Evolutionary conservation across 2,888 invertebrate species (phyloP), one percentile per base, ranked within the genome.

Genomic region (Neoascia interrupta): DNA sequence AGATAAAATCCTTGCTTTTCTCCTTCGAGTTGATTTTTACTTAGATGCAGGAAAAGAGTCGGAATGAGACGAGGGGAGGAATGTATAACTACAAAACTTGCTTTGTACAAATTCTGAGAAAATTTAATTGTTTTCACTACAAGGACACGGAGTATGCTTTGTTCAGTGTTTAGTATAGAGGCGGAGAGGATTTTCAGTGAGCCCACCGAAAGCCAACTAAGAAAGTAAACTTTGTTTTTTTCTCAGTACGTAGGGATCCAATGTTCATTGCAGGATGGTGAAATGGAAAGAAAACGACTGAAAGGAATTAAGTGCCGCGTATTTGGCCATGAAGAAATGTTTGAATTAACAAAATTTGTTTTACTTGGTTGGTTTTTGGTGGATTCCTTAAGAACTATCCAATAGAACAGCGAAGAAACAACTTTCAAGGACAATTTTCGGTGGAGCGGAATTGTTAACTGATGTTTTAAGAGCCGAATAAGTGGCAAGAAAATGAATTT

Each of bases 131-230:
- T 69, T 75, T n/a, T 56, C 56, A 43, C 51, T 70, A 70, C 75
- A 70, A 75, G 75, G 75, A 75, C 70, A 69, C 41, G 69, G 28
- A 75, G 61, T 75, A 54, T 69, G n/a, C n/a, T n/a, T n/a, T n/a
- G n/a, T 37, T 61, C 13, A 69, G 18, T 47, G 54, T 47, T 66
- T 15, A 4, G 6, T 10, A 31, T 4, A n/a, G n/a, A n/a, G n/a
- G n/a, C n/a, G n/a, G n/a, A n/a, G n/a, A n/a, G n/a, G n/a, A n/a
- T n/a, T n/a, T n/a, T n/a, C n/a, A n/a, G n/a, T n/a, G n/a, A n/a
- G n/a, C n/a, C n/a, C 8, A 26, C 13, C 5, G 39, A 21, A 45
- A 45, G 21, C 41, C 56, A 45, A 45, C 34, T 43, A 19, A 5
- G 31, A 6, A 31, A n/a, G 31, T n/a, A 3, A n/a, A 6, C 31